Conservation (phyloP, 1,140 invertebrate species). For the Platyura marginata region DNA sequence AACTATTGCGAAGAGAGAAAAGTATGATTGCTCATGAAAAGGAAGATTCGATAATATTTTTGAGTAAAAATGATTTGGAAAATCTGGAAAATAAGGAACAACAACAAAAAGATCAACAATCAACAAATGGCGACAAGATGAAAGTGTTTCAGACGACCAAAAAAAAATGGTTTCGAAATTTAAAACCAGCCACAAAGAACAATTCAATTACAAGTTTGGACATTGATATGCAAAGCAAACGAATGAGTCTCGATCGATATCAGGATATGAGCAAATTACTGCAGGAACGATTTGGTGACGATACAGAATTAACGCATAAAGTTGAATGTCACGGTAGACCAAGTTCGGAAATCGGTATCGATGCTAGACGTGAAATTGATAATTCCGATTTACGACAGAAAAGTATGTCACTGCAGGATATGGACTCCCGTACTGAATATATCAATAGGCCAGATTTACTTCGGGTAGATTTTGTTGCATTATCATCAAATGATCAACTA, state of each 20-base stretch:
- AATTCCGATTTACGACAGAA: constrained; percentile 3
- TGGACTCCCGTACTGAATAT: background rate
- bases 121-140: constrained; percentile 22
- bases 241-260: constrained; percentile 33
- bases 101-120: constrained; percentile 13
- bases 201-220: constrained; percentile 22
- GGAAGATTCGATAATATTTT: constrained; percentile 38
- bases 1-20: constrained; percentile 29
- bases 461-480: background rate
- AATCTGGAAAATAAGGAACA: constrained; percentile 26
- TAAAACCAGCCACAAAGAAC: constrained; percentile 27
- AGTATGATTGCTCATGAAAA: constrained; percentile 35
- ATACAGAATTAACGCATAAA: background rate
- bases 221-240: constrained; percentile 17
- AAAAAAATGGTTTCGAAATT: constrained; percentile 37
- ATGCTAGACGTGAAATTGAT: background rate
- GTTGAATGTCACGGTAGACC: background rate
- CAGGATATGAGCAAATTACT: constrained; percentile 39
- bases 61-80: constrained; percentile 38
- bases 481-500: background rate
- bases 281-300: constrained; percentile 32
- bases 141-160: constrained; percentile 35
- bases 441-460: background rate
- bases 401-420: constrained; percentile 7
- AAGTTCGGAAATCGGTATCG: background rate